These are phyloP conservation scores for Phyllopteryx taeniolatus DNA, from an alignment of 2,113 vertebrate species.

Conservation along the genomic window DNA sequence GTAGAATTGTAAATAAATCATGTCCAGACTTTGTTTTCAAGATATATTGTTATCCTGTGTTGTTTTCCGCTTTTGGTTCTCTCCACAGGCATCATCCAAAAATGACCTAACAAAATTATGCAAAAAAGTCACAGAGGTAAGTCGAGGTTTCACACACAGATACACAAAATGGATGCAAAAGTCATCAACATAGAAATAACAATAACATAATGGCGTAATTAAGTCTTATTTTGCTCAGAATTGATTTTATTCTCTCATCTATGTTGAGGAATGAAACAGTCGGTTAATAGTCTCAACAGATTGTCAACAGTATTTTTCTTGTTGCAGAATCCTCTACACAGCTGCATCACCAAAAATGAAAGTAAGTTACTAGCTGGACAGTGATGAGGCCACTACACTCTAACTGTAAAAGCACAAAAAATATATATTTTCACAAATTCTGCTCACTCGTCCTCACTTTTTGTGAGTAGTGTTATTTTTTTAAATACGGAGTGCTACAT, in stretches of 20 bases:
- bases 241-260: too few relatives aligned
- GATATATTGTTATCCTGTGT: neutral
- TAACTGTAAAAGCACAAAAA: too few relatives aligned
- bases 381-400: neutral
- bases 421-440: neutral
- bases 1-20: neutral
- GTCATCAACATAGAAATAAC: neutral
- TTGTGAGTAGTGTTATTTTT: too few relatives aligned
- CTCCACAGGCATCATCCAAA: slow-evolving; percentile 86
- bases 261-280: too few relatives aligned
- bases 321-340: slow-evolving; percentile 93
- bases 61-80: neutral
- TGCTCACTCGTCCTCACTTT: too few relatives aligned
- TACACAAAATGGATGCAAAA: neutral
- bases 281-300: neutral
- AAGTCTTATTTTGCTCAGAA: too few relatives aligned
- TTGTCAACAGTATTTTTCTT: slow-evolving; percentile 1
- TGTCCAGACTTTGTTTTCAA: neutral
- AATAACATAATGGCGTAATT: neutral
- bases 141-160: slow-evolving; percentile 13
- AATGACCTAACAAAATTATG: slow-evolving; percentile 91
- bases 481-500: too few relatives aligned
- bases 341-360: slow-evolving; percentile 99
- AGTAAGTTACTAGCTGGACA: slow-evolving; percentile 79
- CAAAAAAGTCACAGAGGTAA: slow-evolving; percentile 95